Percentiles rank a stretch among this genome's conserved stretches.
These are phyloP conservation scores for Anaspis maculata DNA, from an alignment of 2,888 invertebrate genomes.

Conservation along the genomic window DNA sequence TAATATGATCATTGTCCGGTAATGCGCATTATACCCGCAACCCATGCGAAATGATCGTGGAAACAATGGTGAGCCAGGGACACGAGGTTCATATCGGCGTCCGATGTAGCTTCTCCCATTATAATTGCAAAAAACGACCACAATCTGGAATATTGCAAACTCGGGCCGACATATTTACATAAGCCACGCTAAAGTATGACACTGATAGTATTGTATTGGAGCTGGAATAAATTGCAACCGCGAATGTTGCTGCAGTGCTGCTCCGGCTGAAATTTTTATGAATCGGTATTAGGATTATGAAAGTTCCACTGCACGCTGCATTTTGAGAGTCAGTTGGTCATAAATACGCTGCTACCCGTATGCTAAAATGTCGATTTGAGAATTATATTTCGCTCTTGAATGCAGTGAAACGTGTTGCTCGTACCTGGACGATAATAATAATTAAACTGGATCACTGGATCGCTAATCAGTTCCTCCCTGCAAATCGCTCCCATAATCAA, in stretches of 20 bases:
- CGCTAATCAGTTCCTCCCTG: too few relatives aligned
- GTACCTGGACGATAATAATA: too few relatives aligned
- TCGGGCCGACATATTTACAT: conserved; percentile 11
- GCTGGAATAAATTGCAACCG: conserved; percentile 11
- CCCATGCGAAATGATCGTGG: conserved; percentile 6
- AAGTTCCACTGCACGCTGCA: too few relatives aligned
- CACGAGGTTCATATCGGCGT: conserved; percentile 8
- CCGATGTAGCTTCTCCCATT: conserved; percentile 10
- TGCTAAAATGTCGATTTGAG: too few relatives aligned
- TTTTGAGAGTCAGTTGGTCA: too few relatives aligned
- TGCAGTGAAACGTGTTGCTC: too few relatives aligned
- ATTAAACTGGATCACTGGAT: too few relatives aligned
- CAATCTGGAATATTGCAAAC: conserved; percentile 14
- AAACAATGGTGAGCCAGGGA: conserved; percentile 13
- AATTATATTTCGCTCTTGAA: too few relatives aligned
- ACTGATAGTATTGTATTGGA: conserved; percentile 15
- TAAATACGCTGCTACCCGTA: too few relatives aligned
- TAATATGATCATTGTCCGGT: conserved; percentile 2
- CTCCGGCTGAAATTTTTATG: conserved; percentile 6
- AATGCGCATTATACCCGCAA: neutral
- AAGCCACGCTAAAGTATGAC: conserved; percentile 12
- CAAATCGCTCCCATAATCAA: too few relatives aligned
- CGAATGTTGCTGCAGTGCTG: too few relatives aligned
- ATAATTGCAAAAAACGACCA: conserved; percentile 15
- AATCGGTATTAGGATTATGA: too few relatives aligned